Evolutionary conservation across 2,797 vertebrate genomes (phyloP).

Genomic region (Apodemus agrarius): DNA sequence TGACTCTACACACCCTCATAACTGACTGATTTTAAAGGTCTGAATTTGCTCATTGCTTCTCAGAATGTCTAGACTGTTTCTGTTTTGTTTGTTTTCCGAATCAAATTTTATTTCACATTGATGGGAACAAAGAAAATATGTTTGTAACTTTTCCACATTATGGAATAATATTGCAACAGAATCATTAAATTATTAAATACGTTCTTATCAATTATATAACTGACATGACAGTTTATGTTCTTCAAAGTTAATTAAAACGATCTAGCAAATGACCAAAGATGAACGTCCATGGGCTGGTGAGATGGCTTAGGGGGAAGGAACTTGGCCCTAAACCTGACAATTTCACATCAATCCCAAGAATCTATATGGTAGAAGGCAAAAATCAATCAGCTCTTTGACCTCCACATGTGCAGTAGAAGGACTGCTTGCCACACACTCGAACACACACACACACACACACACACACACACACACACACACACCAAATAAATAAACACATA

Average conservation of each 20-base stretch:
- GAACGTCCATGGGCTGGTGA: background rate
- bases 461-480: background rate
- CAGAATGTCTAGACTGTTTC: background rate
- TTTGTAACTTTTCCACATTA: slow-evolving; percentile 71
- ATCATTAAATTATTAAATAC: slow-evolving; percentile 65
- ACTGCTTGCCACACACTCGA: too few relatives aligned
- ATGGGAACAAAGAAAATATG: slow-evolving; percentile 78
- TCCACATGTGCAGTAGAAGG: background rate
- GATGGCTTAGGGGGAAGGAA: background rate
- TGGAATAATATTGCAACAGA: slow-evolving; percentile 69
- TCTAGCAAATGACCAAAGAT: slow-evolving; percentile 70
- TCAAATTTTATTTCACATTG: slow-evolving; percentile 84
- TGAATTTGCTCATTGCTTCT: slow-evolving; percentile 51
- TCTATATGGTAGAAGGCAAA: background rate
- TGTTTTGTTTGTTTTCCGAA: slow-evolving; percentile 1
- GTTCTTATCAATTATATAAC: slow-evolving; percentile 67
- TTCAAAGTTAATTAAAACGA: slow-evolving; percentile 75
- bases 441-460: background rate
- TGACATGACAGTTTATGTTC: slow-evolving; percentile 67
- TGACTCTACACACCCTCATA: background rate
- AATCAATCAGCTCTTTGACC: background rate
- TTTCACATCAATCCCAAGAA: background rate
- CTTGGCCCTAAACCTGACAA: background rate
- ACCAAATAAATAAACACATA: background rate
- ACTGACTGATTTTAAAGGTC: background rate